phyloP scores from a whole-genome alignment of 2,113 vertebrate genomes.

The Acinonyx jubatus region DNA sequence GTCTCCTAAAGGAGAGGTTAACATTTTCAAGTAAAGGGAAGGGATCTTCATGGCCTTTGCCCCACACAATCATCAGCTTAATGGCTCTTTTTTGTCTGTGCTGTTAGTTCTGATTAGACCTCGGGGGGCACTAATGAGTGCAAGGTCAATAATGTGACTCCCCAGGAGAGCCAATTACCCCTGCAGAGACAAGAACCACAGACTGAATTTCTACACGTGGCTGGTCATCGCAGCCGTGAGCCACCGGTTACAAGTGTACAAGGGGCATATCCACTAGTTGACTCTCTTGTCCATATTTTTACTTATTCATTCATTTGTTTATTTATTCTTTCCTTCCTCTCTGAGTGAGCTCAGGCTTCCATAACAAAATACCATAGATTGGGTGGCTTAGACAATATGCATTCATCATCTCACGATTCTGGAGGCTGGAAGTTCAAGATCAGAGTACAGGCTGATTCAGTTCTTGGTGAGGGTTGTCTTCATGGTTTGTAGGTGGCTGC shows the following conservation, averaged over 20 bases:
- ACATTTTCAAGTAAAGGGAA: not conserved
- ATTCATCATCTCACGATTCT: not conserved
- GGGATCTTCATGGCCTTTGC: not conserved
- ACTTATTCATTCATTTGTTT: not conserved
- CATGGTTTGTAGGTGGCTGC: not conserved
- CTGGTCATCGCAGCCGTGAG: not conserved
- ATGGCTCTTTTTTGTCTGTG: not conserved
- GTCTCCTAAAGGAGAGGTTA: conserved; percentile 5
- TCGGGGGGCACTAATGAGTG: not conserved
- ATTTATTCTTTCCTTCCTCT: not conserved
- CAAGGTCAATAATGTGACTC: not conserved
- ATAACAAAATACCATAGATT: not conserved
- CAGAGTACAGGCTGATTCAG: not conserved
- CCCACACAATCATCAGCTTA: not conserved
- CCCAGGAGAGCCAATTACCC: not conserved
- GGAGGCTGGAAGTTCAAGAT: not conserved
- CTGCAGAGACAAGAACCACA: not conserved
- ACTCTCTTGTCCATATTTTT: not conserved
- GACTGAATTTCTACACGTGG: not conserved
- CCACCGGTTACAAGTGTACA: not conserved
- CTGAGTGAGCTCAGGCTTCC: not conserved
- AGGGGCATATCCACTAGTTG: not conserved
- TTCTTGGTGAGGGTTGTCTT: not conserved
- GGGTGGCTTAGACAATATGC: not conserved
- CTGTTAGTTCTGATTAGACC: not conserved